Percentiles rank a stretch among this genome's conserved stretches.
Conservation (phyloP, 1,140 invertebrate genomes). For the Gryon sp. region DNA sequence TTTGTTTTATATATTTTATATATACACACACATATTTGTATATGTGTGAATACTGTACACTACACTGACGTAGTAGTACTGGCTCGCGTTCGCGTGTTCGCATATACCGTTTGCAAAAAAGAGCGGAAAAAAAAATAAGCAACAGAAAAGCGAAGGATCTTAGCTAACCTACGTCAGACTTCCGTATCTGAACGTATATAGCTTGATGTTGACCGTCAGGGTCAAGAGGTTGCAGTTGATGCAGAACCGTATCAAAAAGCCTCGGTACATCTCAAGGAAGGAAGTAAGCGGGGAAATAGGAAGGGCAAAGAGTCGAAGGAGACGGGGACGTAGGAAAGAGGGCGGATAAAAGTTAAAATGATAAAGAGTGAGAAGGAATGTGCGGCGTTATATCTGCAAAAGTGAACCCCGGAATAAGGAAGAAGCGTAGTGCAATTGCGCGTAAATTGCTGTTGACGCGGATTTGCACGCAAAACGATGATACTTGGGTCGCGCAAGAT, state of each 20-base stretch:
- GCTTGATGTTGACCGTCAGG: slow-evolving; percentile 40
- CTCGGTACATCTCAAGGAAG: slow-evolving; percentile 11
- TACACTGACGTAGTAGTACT: slow-evolving; percentile 16
- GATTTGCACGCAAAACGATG: slow-evolving; percentile 49
- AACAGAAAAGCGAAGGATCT: slow-evolving; percentile 29
- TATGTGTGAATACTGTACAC: slow-evolving; percentile 1
- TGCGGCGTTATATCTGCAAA: slow-evolving; percentile 4
- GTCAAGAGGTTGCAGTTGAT: slow-evolving; percentile 52
- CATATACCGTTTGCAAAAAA: slow-evolving; percentile 1
- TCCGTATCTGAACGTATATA: slow-evolving; percentile 37
- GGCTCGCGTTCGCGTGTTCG: slow-evolving; percentile 27
- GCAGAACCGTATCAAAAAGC: slow-evolving; percentile 55
- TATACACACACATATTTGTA: no score
- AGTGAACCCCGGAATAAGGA: slow-evolving; percentile 42
- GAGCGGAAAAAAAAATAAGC: slow-evolving; percentile 6
- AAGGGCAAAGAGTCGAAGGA: slow-evolving; percentile 3
- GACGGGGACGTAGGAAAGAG: neutral
- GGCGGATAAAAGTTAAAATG: slow-evolving; percentile 21
- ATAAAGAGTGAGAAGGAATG: slow-evolving; percentile 8
- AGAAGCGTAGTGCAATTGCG: slow-evolving; percentile 13
- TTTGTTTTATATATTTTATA: no score
- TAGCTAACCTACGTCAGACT: slow-evolving; percentile 32
- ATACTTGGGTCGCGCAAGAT: slow-evolving; percentile 37
- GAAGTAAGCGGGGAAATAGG: slow-evolving; percentile 35
- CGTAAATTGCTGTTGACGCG: slow-evolving; percentile 30